A percentile compares a stretch with the other conserved stretches of the same genome.
These are phyloP conservation scores for Nibea albiflora DNA, from an alignment of 2,113 vertebrate species.

Conservation along the genomic window DNA sequence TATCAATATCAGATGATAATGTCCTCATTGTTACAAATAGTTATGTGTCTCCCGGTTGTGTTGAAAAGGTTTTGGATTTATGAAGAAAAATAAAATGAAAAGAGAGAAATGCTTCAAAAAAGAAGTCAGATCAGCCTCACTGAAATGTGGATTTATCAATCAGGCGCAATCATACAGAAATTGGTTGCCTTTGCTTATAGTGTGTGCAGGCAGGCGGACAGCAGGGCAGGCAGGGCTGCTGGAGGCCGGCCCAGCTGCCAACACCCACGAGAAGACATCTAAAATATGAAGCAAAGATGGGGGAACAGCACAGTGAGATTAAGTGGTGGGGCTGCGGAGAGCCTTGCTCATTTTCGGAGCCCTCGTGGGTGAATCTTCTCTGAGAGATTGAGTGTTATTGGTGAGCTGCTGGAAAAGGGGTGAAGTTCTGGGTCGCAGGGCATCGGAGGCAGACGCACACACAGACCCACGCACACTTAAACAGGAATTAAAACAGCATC, in stretches of 20 bases:
- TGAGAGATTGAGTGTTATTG: slow-evolving; percentile 56
- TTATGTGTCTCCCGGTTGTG: slow-evolving; percentile 16
- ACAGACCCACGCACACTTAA: slow-evolving; percentile 34
- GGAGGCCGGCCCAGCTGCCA: slow-evolving; percentile 40
- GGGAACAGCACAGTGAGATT: slow-evolving; percentile 49
- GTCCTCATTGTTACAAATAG: not conserved
- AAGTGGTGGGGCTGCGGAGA: slow-evolving; percentile 45
- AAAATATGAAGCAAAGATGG: slow-evolving; percentile 55
- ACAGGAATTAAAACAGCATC: slow-evolving; percentile 59
- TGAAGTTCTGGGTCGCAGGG: slow-evolving; percentile 56
- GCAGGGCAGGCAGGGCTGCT: slow-evolving; percentile 13
- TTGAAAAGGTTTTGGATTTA: slow-evolving; percentile 29
- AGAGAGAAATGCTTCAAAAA: not conserved
- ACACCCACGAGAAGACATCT: slow-evolving; percentile 26
- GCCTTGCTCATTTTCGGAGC: slow-evolving; percentile 54
- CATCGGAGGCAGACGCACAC: slow-evolving; percentile 32
- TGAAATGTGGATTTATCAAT: slow-evolving; percentile 29
- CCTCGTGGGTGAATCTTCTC: slow-evolving; percentile 54
- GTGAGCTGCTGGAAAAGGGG: slow-evolving; percentile 58
- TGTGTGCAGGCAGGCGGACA: slow-evolving; percentile 25
- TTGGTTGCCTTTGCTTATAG: slow-evolving; percentile 25
- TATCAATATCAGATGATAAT: not conserved
- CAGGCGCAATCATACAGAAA: slow-evolving; percentile 22
- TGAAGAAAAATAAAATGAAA: not conserved
- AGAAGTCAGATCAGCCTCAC: not conserved